Conservation (phyloP, 2,888 invertebrate species). For the Coelopa pilipes region DNA sequence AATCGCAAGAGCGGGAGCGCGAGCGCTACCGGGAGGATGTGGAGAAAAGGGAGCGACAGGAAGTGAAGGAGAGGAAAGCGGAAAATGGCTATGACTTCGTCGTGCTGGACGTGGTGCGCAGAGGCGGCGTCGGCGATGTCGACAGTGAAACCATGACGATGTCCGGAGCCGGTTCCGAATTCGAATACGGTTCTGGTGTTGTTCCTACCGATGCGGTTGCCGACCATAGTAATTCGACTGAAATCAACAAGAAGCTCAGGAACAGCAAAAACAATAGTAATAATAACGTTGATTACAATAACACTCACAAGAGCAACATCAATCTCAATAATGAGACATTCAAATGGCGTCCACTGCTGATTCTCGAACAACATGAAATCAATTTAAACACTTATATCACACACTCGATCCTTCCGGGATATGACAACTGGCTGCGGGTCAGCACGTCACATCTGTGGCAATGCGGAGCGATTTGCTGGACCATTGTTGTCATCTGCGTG, state of each 20-base stretch:
- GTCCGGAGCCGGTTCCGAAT: not conserved
- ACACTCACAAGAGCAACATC: constrained; percentile 22
- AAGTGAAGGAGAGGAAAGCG: too few species aligned
- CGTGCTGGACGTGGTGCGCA: constrained; percentile 63
- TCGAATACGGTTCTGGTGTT: constrained; percentile 1
- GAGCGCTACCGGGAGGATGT: too few species aligned
- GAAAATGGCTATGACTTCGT: constrained; percentile 64
- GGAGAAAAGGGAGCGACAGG: too few species aligned
- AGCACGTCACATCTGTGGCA: constrained; percentile 60
- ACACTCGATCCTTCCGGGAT: constrained; percentile 64
- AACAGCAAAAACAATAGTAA: too few species aligned
- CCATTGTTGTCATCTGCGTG: constrained; percentile 61
- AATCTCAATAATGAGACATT: constrained; percentile 41
- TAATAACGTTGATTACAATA: constrained; percentile 9
- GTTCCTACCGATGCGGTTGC: too few species aligned
- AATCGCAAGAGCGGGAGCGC: constrained; percentile 5
- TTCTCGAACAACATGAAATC: constrained; percentile 62
- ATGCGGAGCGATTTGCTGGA: constrained; percentile 65
- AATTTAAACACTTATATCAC: constrained; percentile 59
- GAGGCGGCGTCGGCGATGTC: too few species aligned
- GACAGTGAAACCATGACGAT: constrained; percentile 21
- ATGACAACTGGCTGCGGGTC: constrained; percentile 65
- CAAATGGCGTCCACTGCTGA: constrained; percentile 65
- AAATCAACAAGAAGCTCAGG: too few species aligned
- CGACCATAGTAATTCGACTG: too few species aligned